Evolutionary conservation across 2,113 vertebrate species (phyloP).

Genomic region (Orthonyx spaldingii): DNA sequence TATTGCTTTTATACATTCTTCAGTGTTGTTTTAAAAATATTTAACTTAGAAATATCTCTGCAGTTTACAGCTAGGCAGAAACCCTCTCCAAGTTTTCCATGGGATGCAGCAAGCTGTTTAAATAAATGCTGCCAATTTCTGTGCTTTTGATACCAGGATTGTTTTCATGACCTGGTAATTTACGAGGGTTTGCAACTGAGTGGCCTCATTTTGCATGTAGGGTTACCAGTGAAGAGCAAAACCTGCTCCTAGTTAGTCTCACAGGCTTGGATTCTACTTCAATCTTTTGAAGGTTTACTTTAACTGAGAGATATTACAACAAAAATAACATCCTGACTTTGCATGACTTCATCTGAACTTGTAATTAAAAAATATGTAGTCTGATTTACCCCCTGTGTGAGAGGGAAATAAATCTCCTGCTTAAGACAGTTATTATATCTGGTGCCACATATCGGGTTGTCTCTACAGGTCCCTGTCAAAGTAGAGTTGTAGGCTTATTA

Average conservation of each 20-base stretch:
- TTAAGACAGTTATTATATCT: not conserved
- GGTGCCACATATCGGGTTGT: slow-evolving; percentile 44
- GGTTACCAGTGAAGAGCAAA: not conserved
- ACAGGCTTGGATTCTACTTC: not conserved
- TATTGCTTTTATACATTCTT: not conserved
- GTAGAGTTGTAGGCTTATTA: slow-evolving; percentile 59
- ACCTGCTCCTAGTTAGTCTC: not conserved
- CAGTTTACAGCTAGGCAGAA: not conserved
- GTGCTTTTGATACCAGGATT: not conserved
- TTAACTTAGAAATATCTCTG: not conserved
- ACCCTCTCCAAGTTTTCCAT: not conserved
- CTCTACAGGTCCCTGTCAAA: slow-evolving; percentile 47
- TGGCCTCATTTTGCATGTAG: not conserved
- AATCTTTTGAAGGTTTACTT: not conserved
- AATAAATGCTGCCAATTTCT: not conserved
- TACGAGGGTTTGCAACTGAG: not conserved
- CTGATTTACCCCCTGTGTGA: not conserved
- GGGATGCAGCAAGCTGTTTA: not conserved
- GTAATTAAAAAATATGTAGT: not conserved
- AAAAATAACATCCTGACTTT: not conserved
- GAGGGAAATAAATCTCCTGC: not conserved
- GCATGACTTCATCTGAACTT: not conserved
- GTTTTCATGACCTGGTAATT: not conserved
- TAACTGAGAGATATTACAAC: not conserved
- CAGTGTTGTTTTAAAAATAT: not conserved